phyloP scores from a whole-genome alignment of 2,797 vertebrate genomes.

The Spinus pinus region DNA sequence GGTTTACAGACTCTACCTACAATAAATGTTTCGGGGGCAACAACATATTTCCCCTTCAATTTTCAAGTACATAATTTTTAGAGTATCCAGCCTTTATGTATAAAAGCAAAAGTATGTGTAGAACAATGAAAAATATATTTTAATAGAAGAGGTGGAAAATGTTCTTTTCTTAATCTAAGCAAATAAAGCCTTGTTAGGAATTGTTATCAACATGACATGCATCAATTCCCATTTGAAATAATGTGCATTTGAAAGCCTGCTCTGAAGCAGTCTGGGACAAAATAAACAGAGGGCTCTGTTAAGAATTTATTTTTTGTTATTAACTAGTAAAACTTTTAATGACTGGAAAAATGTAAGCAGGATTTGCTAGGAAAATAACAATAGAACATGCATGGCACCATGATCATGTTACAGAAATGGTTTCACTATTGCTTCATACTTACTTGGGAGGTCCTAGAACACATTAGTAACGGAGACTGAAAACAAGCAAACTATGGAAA shows the following conservation, averaged over 20 bases:
- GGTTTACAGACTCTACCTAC: not conserved
- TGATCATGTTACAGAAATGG: not conserved
- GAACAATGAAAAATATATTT: not conserved
- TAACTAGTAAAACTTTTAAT: not conserved
- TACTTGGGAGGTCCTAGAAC: not conserved
- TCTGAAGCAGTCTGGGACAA: not conserved
- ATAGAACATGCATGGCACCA: not conserved
- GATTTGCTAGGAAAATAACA: not conserved
- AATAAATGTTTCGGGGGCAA: not conserved
- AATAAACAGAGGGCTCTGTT: not conserved
- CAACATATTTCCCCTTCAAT: not conserved
- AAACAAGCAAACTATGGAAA: not conserved
- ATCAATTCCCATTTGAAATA: not conserved
- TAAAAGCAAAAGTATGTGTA: not conserved
- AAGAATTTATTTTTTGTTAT: not conserved
- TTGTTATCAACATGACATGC: not conserved
- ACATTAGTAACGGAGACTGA: not conserved
- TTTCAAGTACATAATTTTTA: not conserved
- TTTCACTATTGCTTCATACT: not conserved
- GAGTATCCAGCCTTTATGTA: not conserved
- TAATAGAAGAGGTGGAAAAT: not conserved
- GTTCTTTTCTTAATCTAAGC: not conserved
- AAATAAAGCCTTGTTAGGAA: not conserved
- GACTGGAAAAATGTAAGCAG: not conserved
- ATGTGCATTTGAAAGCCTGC: not conserved